Base-by-base conservation (phyloP, 64 coral and sea anemone species). In the Pachyseris speciosa region DNA sequence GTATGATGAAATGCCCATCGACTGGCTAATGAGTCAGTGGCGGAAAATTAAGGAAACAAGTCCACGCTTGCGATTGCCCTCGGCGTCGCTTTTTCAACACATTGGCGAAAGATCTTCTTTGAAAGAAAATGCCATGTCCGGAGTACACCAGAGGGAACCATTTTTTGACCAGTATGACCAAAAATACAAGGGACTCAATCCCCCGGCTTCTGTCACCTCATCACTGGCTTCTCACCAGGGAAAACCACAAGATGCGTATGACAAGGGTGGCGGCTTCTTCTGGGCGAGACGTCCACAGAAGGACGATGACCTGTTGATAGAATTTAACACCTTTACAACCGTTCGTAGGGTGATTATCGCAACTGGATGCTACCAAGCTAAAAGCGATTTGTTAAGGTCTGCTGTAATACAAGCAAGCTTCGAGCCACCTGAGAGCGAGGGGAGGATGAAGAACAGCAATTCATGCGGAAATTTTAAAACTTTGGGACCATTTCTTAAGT, bases 41-140 rank as follows among this genome's bases (percentile, higher is more conserved):
- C 51, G 73, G 13, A 63, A 47, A 28, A 77, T 83, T 8, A 73
- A 84, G 26, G 27, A 61, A 94, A 49, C 51, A 86, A 7, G 72
- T 50, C 17, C 52, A 49, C 22, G 0, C 0, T 39, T 22, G 24
- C 45, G 24, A 9, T 76, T 20, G 9, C 58, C 69, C 41, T 3
- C 19, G 13, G 75, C 92, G 30, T 78, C 92, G 10, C 39, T 94
- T 2, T 94, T 94, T 67, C n/a, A 60, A 29, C 92, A 94, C 31
- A 41, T 84, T 59, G 92, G 92, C 11, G 26, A 13, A 0, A 37
- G 24, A 25, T 94, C 92, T 0, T 89, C 92, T 1, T 53, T 94
- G 0, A 44, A 39, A 51, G 92, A 60, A 64, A 41, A 37, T 0
- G 30, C 20, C 6, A 7, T 3, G 4, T 30, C 25, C 2, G 9